Evolutionary conservation across 2,888 invertebrate species (phyloP).

Genomic region (Amphimallon solstitiale): DNA sequence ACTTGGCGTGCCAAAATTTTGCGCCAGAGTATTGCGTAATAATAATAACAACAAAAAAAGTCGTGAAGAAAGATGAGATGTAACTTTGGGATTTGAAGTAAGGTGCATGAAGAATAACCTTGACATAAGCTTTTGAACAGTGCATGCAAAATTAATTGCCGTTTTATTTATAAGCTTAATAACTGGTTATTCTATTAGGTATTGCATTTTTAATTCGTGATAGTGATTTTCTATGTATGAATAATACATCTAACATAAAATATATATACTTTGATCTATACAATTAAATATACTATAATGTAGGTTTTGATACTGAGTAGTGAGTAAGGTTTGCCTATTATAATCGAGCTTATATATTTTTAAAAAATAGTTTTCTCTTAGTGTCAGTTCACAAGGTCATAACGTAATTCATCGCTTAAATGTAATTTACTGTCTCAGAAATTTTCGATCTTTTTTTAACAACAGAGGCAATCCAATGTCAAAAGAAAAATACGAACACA

Average conservation of each 20-base stretch:
- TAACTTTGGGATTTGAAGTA: slow-evolving; percentile 6
- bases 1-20: slow-evolving; percentile 20
- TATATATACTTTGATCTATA: not conserved
- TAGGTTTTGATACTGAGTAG: no score
- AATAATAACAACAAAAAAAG: slow-evolving; percentile 2
- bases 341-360: no score
- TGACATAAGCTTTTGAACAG: slow-evolving; percentile 25
- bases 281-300: no score
- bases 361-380: no score
- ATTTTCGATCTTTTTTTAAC: no score
- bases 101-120: slow-evolving; percentile 22
- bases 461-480: no score
- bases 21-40: slow-evolving; percentile 13
- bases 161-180: slow-evolving; percentile 35
- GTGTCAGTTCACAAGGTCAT: no score
- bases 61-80: slow-evolving; percentile 21
- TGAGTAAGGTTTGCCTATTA: no score
- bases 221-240: slow-evolving; percentile 1
- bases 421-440: no score
- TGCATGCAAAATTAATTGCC: slow-evolving; percentile 35
- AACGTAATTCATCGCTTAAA: no score
- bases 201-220: slow-evolving; percentile 18
- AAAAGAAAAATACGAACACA: no score
- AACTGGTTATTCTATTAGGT: slow-evolving; percentile 18
- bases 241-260: not conserved